Base-by-base conservation (phyloP, 2,797 vertebrate genomes). In the Sphenodon punctatus region DNA sequence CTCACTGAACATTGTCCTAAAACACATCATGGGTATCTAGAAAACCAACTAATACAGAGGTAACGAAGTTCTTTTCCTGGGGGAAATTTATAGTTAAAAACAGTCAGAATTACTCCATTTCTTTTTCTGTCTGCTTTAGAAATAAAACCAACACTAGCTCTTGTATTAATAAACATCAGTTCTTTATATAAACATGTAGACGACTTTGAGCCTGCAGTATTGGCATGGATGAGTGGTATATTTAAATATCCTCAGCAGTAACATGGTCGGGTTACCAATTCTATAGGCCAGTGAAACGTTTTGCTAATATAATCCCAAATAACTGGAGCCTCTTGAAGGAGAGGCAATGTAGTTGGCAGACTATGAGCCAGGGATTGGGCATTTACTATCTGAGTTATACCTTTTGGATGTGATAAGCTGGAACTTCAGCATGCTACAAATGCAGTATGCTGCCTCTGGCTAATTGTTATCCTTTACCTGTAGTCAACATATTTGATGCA, bases 401-500 rank as follows among this genome's bases (percentile, higher is more conserved):
- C 15, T 45, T 6, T 11, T 22, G 74, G 38, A 19, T 27, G 1
- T 9, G 11, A 56, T 30, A 34, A 34, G 34, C 59, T 76, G 82
- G 1, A 2, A 51, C 41, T 8, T 32, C n/a, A 61, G 5, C 6
- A 38, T 55, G 5, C 0, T 36, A 36, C 25, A n/a, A 34, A 20
- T 2, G 16, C 15, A 48, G 10, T 19, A 38, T 70, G 10, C 27
- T 34, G 65, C 48, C 2, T 1, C 38, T 4, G 2, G 64, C 61
- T 53, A 3, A 58, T 80, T 51, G 12, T 70, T 5, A 74, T 36
- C 59, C 25, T 42, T 43, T 63, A 67, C 55, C 15, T 80, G 56
- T 43, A 72, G 65, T 75, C 68, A 22, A 17, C 4, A 77, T 61
- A 78, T 64, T 4, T 32, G 19, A 80, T 2, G 86, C 78, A 59